phyloP scores from a whole-genome alignment of 2,113 vertebrate species.

The Leucopsar rothschildi region DNA sequence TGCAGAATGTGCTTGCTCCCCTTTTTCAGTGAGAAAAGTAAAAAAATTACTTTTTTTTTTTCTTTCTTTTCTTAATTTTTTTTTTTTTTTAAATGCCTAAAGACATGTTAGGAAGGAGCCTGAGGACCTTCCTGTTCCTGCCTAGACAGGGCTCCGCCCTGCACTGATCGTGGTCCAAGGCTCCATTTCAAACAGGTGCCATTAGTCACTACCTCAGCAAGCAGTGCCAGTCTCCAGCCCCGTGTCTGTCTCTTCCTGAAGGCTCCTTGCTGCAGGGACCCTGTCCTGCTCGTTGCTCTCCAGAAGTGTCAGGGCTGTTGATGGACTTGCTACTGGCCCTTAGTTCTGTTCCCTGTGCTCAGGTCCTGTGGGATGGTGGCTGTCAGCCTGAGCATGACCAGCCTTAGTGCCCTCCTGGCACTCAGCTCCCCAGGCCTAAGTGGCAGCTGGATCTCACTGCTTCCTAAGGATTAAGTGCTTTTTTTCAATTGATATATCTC shows the following conservation, averaged over 20 bases:
- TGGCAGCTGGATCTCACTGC: background rate
- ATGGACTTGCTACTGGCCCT: background rate
- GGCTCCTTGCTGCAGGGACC: background rate
- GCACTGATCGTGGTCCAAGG: background rate
- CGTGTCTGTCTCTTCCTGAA: background rate
- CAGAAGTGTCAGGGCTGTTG: background rate
- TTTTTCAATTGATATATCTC: background rate
- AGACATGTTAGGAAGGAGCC: background rate
- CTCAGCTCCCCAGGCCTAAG: rapidly evolving
- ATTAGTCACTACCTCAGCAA: background rate
- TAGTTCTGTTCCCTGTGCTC: background rate
- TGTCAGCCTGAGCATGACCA: background rate
- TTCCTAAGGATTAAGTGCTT: background rate
- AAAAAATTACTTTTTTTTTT: background rate
- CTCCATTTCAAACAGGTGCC: background rate
- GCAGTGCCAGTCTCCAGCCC: background rate
- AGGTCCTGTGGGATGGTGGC: background rate
- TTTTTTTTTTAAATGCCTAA: background rate
- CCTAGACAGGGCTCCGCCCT: background rate
- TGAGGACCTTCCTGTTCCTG: background rate
- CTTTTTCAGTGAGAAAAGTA: background rate
- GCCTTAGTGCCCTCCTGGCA: rapidly evolving
- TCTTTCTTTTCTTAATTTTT: background rate
- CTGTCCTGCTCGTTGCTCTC: rapidly evolving
- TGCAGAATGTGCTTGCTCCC: background rate